phyloP scores from a whole-genome alignment of 2,797 vertebrate species.

The Karalla daura region DNA sequence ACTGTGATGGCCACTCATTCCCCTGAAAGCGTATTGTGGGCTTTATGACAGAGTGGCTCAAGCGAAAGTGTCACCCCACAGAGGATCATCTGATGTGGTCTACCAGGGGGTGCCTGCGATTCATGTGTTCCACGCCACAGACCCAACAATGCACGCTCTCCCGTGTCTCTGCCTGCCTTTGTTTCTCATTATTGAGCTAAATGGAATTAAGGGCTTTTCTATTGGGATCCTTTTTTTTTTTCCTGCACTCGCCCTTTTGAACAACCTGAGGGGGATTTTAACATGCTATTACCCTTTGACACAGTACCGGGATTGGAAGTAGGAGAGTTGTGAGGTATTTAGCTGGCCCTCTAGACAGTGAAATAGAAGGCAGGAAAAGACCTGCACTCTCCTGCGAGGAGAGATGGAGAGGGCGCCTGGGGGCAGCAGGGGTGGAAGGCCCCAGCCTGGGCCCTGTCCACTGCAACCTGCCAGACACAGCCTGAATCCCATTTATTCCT shows the following conservation, averaged over 20 bases:
- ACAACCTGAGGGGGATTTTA: slow-evolving; percentile 82
- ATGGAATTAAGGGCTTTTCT: slow-evolving; percentile 79
- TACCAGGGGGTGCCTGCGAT: slow-evolving; percentile 53
- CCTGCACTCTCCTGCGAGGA: slow-evolving; percentile 64
- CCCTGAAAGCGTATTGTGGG: slow-evolving; percentile 71
- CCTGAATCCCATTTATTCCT: slow-evolving; percentile 86
- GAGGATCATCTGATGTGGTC: slow-evolving; percentile 74
- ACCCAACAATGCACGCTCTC: slow-evolving; percentile 55
- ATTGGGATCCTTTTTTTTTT: slow-evolving; percentile 64
- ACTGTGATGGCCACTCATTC: slow-evolving; percentile 77
- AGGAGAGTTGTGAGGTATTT: slow-evolving; percentile 77
- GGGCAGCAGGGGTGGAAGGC: slow-evolving; percentile 77
- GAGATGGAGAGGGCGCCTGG: slow-evolving; percentile 80
- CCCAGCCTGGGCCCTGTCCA: slow-evolving; percentile 78
- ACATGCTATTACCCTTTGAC: slow-evolving; percentile 85
- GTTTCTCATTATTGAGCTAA: slow-evolving; percentile 76
- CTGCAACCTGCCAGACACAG: slow-evolving; percentile 82
- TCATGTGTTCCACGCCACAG: slow-evolving; percentile 55
- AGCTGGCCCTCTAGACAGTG: slow-evolving; percentile 71
- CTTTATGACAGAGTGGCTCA: slow-evolving; percentile 77
- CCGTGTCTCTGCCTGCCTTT: slow-evolving; percentile 50
- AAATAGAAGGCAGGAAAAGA: slow-evolving; percentile 78
- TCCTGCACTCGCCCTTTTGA: slow-evolving; percentile 70
- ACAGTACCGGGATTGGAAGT: slow-evolving; percentile 68
- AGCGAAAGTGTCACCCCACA: slow-evolving; percentile 67